Base-by-base conservation (phyloP, 1,140 invertebrate species). In the Musca vetustissima region DNA sequence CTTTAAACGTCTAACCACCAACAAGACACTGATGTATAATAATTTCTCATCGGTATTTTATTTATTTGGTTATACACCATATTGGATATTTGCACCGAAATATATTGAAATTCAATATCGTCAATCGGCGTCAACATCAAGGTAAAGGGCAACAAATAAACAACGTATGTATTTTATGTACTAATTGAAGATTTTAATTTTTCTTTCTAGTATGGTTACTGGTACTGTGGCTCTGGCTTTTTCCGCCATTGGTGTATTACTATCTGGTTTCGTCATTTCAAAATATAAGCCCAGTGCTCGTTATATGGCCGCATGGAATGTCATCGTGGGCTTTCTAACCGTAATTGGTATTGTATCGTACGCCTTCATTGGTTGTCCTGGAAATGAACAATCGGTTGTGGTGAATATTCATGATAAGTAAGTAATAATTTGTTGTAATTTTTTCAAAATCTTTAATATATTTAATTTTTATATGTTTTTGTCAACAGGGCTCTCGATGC, bases 51-150 rank as follows among this genome's bases (percentile, higher is more conserved):
- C 86, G 0, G 86, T 91, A 1, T 90, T 91, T 73, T 91, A 90
- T 74, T 85, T 90, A 14, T 86, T 92, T 71, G 90, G 90, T 0
- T 89, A 89, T 72, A 88, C 89, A 79, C 90, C 90, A 0, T 92
- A 91, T 73, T 90, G 88, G 87, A 90, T 91, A 8, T 92, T 91
- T 72, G 86, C 91, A 79, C 90, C 91, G 0, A 92, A 92, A 75
- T 92, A 92, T 69, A 90, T 92, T 64, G 90, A 92, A 80, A 88
- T 88, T 0, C 89, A 91, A 76, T 92, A 91, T 75, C 86, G 88
- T 70, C 88, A 91, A 73, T 90, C 90, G 14, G 89, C 91, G 1
- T 89, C 89, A 0, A 85, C 86, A 0, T 89, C 90, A 1, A 84
- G 80, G 71, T 82, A 64, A 36, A 11, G 7, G 7, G 4, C 7